phyloP scores from a whole-genome alignment of 2,113 vertebrate genomes.

The Corythoichthys intestinalis region DNA sequence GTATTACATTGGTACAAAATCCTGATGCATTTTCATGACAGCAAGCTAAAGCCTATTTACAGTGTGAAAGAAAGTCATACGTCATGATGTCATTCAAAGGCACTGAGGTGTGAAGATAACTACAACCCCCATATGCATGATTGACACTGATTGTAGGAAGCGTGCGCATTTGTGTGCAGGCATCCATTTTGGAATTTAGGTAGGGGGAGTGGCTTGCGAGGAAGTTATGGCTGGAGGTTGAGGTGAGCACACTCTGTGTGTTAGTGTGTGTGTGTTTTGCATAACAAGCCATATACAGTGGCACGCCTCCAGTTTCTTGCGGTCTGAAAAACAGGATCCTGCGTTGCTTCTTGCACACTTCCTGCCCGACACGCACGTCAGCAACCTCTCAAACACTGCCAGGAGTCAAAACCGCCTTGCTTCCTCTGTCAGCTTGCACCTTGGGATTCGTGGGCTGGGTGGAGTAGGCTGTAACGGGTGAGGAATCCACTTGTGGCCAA shows the following conservation, averaged over 20 bases:
- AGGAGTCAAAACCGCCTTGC: constrained; percentile 59
- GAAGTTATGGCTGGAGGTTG: constrained; percentile 35
- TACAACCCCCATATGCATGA: not conserved
- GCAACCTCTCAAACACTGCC: constrained; percentile 62
- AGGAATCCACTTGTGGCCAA: constrained; percentile 37
- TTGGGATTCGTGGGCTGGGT: constrained; percentile 44
- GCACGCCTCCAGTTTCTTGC: constrained; percentile 54
- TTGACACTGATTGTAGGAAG: constrained; percentile 2
- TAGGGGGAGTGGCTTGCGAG: constrained; percentile 14
- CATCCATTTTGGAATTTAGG: constrained; percentile 17
- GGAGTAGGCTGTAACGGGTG: constrained; percentile 22
- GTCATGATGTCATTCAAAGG: constrained; percentile 5
- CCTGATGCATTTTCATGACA: not conserved
- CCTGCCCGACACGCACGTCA: constrained; percentile 66
- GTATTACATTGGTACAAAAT: not conserved
- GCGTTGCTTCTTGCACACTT: constrained; percentile 68
- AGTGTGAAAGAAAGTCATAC: not conserved
- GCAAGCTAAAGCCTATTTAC: not conserved
- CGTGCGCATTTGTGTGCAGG: not conserved
- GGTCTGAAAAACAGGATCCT: constrained; percentile 70
- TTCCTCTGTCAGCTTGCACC: constrained; percentile 50
- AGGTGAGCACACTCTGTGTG: constrained; percentile 27
- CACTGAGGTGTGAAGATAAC: constrained; percentile 5
- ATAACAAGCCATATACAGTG: constrained; percentile 51
- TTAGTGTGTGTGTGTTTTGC: constrained; percentile 33